Evolutionary conservation across 2,797 vertebrate genomes (phyloP).

Genomic region (Novumbra hubbsi): DNA sequence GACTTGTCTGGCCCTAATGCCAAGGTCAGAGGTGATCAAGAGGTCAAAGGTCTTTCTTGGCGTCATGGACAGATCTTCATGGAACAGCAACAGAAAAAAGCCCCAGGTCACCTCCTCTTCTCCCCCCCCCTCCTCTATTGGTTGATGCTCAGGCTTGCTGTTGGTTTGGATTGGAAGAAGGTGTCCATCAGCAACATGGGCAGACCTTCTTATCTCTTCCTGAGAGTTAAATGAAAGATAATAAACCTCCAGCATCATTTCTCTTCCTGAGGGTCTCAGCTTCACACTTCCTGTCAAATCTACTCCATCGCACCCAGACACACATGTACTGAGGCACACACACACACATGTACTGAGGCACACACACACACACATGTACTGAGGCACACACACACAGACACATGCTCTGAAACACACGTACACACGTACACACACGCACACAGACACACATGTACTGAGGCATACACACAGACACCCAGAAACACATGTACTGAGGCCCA

Average conservation of each 20-base stretch:
- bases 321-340: too few species aligned
- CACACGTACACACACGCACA: too few species aligned
- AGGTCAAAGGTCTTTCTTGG: background rate
- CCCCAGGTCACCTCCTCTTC: too few species aligned
- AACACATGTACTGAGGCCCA: too few species aligned
- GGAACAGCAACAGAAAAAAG: too few species aligned
- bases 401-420: too few species aligned
- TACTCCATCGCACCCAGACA: background rate
- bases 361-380: too few species aligned
- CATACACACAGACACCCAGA: too few species aligned
- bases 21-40: background rate
- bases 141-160: background rate
- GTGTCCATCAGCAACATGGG: background rate
- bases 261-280: background rate
- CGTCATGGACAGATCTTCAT: background rate
- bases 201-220: background rate
- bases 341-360: too few species aligned
- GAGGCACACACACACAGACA: too few species aligned
- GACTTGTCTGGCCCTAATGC: background rate
- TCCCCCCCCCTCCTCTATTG: too few species aligned
- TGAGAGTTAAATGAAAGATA: background rate
- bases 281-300: background rate
- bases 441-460: too few species aligned
- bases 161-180: background rate
- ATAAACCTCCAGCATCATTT: background rate